Evolutionary conservation across 23 tunicate genomes (phyloP).

Genomic region (Oikopleura vanhoeffeni): DNA sequence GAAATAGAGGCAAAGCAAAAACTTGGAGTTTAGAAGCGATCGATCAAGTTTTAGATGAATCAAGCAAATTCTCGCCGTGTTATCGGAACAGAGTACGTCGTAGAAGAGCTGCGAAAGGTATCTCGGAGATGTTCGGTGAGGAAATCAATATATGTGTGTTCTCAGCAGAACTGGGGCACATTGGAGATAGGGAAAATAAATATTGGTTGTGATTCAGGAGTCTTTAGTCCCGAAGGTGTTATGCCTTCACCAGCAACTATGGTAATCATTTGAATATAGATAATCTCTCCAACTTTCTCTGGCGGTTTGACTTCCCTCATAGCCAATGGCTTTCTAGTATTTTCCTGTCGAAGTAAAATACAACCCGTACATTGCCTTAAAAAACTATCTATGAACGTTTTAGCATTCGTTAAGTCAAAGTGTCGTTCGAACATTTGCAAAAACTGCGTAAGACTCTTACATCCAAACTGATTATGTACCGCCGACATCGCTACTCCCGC

Average conservation of each 20-base stretch:
- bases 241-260: background rate
- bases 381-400: background rate
- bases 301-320: background rate
- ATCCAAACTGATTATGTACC: background rate
- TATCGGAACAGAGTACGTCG: too few relatives aligned
- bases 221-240: too few relatives aligned
- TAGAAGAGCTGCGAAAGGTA: too few relatives aligned
- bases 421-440: background rate
- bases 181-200: too few relatives aligned
- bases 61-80: too few relatives aligned
- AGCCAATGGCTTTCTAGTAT: background rate
- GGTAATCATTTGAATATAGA: background rate
- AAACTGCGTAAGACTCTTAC: background rate
- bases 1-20: too few relatives aligned
- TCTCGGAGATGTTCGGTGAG: too few relatives aligned
- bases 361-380: background rate
- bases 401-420: background rate
- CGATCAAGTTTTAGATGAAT: too few relatives aligned
- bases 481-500: background rate
- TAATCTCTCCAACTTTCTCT: background rate
- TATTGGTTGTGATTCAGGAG: too few relatives aligned
- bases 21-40: too few relatives aligned
- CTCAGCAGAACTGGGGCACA: too few relatives aligned
- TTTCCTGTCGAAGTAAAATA: background rate
- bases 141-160: too few relatives aligned